Percentiles rank a stretch among this genome's conserved stretches.
Conservation (phyloP, 64 coral and sea anemone genomes). For the Montipora efflorescens region DNA sequence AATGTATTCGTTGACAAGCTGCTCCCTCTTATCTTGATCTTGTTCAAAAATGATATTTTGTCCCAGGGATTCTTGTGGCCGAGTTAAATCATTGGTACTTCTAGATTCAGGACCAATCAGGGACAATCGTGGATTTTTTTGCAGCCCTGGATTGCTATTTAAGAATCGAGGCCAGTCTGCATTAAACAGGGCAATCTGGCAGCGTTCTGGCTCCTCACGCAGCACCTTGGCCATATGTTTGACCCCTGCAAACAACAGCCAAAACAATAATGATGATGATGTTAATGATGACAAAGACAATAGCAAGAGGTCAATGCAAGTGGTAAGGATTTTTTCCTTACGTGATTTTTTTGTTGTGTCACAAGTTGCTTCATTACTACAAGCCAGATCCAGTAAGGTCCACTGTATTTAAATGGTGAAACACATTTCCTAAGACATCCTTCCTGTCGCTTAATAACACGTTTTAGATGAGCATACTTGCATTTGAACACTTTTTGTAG, state of each 20-base stretch:
- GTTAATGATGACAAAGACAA: no score
- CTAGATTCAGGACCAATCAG: not conserved
- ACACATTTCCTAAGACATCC: no score
- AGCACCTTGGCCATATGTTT: slow-evolving; percentile 38
- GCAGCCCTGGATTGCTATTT: slow-evolving; percentile 3
- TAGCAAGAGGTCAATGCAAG: no score
- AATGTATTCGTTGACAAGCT: slow-evolving; percentile 46
- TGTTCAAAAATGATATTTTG: slow-evolving; percentile 52
- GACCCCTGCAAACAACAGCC: not conserved
- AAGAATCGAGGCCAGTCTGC: slow-evolving; percentile 42
- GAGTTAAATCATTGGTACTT: not conserved
- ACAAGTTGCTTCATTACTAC: no score
- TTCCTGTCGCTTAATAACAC: no score
- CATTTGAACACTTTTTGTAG: no score
- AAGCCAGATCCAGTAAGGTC: no score
- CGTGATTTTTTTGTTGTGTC: no score
- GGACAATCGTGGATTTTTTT: not conserved
- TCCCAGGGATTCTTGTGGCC: slow-evolving; percentile 4
- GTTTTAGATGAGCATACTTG: no score
- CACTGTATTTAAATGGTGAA: no score
- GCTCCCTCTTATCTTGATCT: slow-evolving; percentile 23
- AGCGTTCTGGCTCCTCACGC: slow-evolving; percentile 7
- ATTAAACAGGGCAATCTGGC: slow-evolving; percentile 26
- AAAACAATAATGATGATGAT: no score
- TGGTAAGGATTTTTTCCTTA: no score